Conservation (phyloP, 2,113 vertebrate species). For the Terrapene triunguis region DNA sequence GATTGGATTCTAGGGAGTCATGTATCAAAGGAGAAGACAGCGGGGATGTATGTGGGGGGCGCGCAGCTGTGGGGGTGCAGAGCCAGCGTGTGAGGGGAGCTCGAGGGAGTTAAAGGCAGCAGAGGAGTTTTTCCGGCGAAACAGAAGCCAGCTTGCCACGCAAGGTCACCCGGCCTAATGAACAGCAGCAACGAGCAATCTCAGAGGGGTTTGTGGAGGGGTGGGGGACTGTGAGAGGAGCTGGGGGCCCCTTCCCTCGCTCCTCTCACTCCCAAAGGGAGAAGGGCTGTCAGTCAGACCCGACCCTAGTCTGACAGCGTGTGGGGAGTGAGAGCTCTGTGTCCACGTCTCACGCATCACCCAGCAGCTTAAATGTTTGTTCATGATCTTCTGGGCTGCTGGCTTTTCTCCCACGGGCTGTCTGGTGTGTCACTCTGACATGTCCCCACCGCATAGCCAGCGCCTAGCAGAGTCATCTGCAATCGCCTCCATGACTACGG, state of each 20-base stretch:
- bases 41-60: accelerated
- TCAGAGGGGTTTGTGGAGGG: not conserved
- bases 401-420: not conserved
- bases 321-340: not conserved
- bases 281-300: not conserved
- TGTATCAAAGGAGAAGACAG: not conserved
- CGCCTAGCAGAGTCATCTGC: not conserved
- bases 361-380: not conserved
- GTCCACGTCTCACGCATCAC: not conserved
- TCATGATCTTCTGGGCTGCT: not conserved
- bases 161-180: not conserved
- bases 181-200: not conserved
- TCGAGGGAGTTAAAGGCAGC: accelerated
- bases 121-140: not conserved
- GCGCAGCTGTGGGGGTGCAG: no score
- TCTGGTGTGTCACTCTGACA: not conserved
- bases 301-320: not conserved
- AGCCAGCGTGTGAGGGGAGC: not conserved
- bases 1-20: not conserved
- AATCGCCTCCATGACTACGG: not conserved
- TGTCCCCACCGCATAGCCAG: not conserved
- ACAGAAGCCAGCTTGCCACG: not conserved
- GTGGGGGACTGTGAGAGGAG: not conserved
- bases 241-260: not conserved
- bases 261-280: not conserved